These are phyloP conservation scores for Amphipoea lucens DNA, from an alignment of 2,888 invertebrate species.

Conservation along the genomic window DNA sequence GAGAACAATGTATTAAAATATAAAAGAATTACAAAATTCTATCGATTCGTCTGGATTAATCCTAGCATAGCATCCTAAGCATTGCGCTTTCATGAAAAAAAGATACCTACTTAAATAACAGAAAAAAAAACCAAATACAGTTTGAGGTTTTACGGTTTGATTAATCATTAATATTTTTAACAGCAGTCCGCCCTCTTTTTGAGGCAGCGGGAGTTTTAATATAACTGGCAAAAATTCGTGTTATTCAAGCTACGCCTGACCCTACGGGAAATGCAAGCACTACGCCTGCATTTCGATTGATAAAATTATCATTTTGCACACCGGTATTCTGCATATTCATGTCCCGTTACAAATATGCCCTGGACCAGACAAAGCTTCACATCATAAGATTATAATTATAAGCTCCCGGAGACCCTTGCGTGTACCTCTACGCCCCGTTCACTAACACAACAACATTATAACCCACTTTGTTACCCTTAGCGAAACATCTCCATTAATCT, in stretches of 20 bases:
- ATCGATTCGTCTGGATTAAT: too few relatives aligned
- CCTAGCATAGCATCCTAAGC: background rate
- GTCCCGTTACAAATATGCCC: background rate
- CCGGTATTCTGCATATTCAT: background rate
- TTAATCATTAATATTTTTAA: background rate
- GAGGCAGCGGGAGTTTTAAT: background rate
- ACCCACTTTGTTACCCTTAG: conserved; percentile 47
- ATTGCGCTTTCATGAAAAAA: too few relatives aligned
- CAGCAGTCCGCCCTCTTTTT: background rate
- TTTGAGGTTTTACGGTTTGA: too few relatives aligned
- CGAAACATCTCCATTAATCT: conserved; percentile 58
- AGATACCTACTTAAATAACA: background rate
- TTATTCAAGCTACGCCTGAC: background rate
- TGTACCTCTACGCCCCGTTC: background rate
- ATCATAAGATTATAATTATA: background rate
- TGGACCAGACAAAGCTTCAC: background rate
- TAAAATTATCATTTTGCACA: background rate
- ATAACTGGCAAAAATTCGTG: background rate
- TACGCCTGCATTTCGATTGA: too few relatives aligned
- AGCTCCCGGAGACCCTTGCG: background rate
- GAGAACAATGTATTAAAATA: too few relatives aligned
- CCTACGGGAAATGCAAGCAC: too few relatives aligned
- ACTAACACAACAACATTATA: conserved; percentile 47
- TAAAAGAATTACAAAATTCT: too few relatives aligned
- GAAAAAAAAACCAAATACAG: background rate